Conservation (phyloP, 1,140 invertebrate species). For the Drosophila ohnishii region DNA sequence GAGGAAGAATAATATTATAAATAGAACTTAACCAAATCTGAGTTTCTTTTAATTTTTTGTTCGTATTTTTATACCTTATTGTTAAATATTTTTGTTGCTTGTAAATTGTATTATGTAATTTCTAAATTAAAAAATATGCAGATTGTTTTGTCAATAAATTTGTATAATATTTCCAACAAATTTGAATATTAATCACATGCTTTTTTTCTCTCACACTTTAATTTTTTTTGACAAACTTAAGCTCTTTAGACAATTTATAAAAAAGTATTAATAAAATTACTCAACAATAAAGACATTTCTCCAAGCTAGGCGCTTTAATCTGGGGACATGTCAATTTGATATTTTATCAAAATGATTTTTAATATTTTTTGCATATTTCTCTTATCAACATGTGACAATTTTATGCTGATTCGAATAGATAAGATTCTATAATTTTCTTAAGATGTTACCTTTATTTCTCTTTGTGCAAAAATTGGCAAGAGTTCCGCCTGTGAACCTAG, state of each 20-base stretch:
- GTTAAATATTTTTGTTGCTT: not conserved
- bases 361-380: conserved; percentile 1
- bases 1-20: no score
- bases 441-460: not conserved
- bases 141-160: not conserved
- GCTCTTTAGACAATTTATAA: not conserved
- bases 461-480: conserved; percentile 25
- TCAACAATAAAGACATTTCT: not conserved
- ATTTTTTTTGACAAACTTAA: not conserved
- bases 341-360: conserved; percentile 13
- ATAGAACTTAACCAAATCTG: no score
- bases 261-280: not conserved
- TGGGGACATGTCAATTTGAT: not conserved
- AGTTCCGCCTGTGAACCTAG: conserved; percentile 23
- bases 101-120: not conserved
- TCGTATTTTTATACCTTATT: not conserved
- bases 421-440: not conserved
- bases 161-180: not conserved
- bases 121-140: not conserved
- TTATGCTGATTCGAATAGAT: not conserved
- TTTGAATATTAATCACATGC: not conserved
- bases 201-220: not conserved
- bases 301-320: conserved; percentile 3
- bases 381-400: conserved; percentile 11
- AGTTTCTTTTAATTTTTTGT: not conserved